Percentiles rank a stretch among this genome's conserved stretches.
phyloP scores from a whole-genome alignment of 2,113 vertebrate genomes.

The Herpetotheres cachinnans region DNA sequence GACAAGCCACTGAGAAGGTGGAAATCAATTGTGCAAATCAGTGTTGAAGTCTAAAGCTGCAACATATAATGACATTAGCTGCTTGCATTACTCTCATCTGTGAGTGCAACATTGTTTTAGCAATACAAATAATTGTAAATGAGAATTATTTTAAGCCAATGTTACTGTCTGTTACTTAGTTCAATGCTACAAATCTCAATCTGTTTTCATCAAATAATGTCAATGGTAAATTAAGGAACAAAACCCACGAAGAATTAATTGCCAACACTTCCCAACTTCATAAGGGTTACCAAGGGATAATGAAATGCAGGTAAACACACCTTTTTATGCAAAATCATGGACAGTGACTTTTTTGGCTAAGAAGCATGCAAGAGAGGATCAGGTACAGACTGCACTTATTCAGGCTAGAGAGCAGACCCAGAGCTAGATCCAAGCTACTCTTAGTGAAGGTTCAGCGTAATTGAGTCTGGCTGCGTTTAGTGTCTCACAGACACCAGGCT shows the following conservation, averaged over 20 bases:
- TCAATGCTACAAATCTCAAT: neutral
- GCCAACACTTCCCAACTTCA: neutral
- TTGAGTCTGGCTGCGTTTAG: neutral
- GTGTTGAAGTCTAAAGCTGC: neutral
- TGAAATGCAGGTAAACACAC: neutral
- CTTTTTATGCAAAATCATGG: neutral
- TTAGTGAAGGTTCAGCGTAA: neutral
- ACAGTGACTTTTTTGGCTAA: neutral
- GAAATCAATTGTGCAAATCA: neutral
- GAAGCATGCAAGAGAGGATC: neutral
- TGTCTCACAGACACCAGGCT: neutral
- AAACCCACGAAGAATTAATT: neutral
- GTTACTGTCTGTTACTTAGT: neutral
- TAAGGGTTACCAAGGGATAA: neutral
- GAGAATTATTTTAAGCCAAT: neutral
- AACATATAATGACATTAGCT: rapidly evolving
- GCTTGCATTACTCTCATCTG: neutral
- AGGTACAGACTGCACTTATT: neutral
- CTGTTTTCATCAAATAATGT: neutral
- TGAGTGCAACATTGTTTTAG: neutral
- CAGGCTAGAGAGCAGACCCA: neutral
- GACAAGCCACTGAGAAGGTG: neutral
- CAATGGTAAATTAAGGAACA: neutral
- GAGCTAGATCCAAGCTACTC: neutral
- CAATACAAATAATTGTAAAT: neutral